Percentiles rank a stretch among this genome's conserved stretches.
Evolutionary conservation across 2,888 invertebrate genomes (phyloP).

Genomic region (Nipponacmea schrenckii): DNA sequence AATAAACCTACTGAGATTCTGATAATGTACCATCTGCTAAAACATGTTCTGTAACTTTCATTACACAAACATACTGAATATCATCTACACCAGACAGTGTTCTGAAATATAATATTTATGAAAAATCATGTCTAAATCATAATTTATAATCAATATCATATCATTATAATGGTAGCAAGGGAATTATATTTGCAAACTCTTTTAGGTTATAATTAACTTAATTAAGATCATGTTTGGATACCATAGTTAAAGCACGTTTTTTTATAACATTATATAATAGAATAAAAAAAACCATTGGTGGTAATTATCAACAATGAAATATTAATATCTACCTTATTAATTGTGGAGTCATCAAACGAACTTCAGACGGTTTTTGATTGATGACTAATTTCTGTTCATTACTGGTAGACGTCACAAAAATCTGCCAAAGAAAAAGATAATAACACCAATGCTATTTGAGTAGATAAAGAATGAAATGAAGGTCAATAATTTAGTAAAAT

Average conservation of each 20-base stretch:
- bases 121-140: too few relatives aligned
- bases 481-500: too few relatives aligned
- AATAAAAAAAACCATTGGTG: too few relatives aligned
- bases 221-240: too few relatives aligned
- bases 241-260: too few relatives aligned
- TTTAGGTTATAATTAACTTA: too few relatives aligned
- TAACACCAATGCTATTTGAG: not conserved
- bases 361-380: constrained; percentile 83
- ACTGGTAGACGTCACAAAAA: constrained; percentile 89
- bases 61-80: constrained; percentile 77
- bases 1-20: constrained; percentile 40
- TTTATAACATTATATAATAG: too few relatives aligned
- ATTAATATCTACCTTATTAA: constrained; percentile 73
- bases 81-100: constrained; percentile 6
- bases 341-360: constrained; percentile 77
- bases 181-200: too few relatives aligned
- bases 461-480: too few relatives aligned
- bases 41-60: constrained; percentile 80
- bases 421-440: constrained; percentile 70
- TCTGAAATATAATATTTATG: constrained; percentile 21
- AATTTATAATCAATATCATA: too few relatives aligned
- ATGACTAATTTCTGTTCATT: constrained; percentile 86
- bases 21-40: constrained; percentile 67
- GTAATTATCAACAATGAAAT: too few relatives aligned
- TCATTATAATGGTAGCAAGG: too few relatives aligned